Conservation (phyloP, 2,797 vertebrate genomes). For the Simalia tracyae region DNA sequence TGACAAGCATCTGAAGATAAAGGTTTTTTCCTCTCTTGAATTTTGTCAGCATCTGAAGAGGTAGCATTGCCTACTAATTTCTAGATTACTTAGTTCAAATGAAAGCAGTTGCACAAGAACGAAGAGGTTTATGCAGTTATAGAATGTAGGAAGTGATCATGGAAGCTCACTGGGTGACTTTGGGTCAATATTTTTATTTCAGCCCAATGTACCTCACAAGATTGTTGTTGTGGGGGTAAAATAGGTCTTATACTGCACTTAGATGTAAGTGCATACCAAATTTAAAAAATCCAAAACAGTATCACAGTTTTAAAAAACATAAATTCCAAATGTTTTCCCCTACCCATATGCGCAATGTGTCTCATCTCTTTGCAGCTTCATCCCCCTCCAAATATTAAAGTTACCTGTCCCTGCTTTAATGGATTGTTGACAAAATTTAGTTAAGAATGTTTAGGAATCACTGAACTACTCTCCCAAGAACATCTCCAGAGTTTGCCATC, state of each 20-base stretch:
- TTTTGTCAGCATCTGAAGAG: not conserved
- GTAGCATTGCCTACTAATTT: not conserved
- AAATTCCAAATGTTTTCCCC: not conserved
- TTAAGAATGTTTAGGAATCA: not conserved
- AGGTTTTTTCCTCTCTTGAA: not conserved
- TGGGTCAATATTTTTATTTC: not conserved
- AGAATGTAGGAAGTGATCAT: not conserved
- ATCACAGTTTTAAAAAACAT: not conserved
- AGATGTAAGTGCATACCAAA: not conserved
- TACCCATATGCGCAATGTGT: not conserved
- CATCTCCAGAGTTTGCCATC: not conserved
- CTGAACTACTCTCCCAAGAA: not conserved
- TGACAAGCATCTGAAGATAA: not conserved
- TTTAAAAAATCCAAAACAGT: not conserved
- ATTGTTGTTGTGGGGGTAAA: not conserved
- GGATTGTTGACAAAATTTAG: not conserved
- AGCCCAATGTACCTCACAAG: not conserved
- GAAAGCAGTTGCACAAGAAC: not conserved
- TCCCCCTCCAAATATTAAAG: not conserved
- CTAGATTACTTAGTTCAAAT: rapidly evolving
- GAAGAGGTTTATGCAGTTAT: not conserved
- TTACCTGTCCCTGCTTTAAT: not conserved
- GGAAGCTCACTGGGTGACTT: not conserved
- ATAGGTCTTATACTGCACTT: not conserved
- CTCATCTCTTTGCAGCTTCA: not conserved